Percentiles rank a stretch among this genome's conserved stretches.
These are phyloP conservation scores for Chrysaora quinquecirrha DNA, from an alignment of 30 jellyfish, hydroid and myxozoan species.

Conservation along the genomic window DNA sequence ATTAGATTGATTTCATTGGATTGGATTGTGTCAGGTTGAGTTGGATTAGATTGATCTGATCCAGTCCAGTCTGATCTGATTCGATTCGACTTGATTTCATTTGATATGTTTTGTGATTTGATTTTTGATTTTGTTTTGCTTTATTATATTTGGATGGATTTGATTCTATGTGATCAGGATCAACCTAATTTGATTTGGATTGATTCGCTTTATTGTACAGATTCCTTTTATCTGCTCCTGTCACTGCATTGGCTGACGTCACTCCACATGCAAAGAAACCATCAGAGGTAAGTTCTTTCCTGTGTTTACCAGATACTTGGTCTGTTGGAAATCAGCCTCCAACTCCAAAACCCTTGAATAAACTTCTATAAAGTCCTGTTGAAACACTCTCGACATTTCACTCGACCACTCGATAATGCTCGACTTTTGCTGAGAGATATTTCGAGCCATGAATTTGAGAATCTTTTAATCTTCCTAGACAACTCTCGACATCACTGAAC, in stretches of 20 bases:
- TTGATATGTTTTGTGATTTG: too few relatives aligned
- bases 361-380: too few relatives aligned
- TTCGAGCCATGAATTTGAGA: neutral
- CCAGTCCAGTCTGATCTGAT: too few relatives aligned
- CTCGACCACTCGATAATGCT: neutral
- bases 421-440: neutral
- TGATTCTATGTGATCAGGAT: neutral
- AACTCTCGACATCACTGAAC: too few relatives aligned
- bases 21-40: too few relatives aligned
- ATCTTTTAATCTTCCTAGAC: too few relatives aligned
- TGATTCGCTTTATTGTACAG: conserved; percentile 30
- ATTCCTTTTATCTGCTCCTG: conserved; percentile 56
- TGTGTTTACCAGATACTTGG: neutral
- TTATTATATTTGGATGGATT: neutral
- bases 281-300: conserved; percentile 17
- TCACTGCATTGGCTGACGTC: conserved; percentile 51
- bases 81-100: too few relatives aligned
- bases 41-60: too few relatives aligned
- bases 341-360: neutral
- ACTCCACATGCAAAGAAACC: conserved; percentile 51
- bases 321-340: neutral
- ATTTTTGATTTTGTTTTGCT: too few relatives aligned
- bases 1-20: too few relatives aligned
- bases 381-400: neutral
- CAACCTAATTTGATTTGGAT: too few relatives aligned